Base-by-base conservation (phyloP, 2,888 invertebrate species). In the Drosophila bunnanda region DNA sequence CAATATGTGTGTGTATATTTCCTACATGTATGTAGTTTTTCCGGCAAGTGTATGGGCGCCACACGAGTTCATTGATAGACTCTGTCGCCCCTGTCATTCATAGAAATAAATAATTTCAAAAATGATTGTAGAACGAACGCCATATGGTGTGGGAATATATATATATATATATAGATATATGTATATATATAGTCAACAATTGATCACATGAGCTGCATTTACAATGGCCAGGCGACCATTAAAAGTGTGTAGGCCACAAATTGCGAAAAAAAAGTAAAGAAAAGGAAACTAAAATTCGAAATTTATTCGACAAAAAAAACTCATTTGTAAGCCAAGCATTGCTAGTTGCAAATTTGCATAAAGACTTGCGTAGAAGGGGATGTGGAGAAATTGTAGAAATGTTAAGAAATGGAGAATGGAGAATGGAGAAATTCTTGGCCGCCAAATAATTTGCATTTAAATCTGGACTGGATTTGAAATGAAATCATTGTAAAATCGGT, bases 41-140 rank as follows among this genome's bases (percentile, higher is more conserved):
- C 48, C 71, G 50, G 25, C 25, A 25, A 39, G 38, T 36, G 46
- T 67, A 79, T 77, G 83, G 79, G 82, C 81, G 84, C 65, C 53
- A 56, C 50, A 56, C 32, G 59, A 73, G 60, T 72, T 84, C 82
- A 82, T 82, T 82, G 80, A 84, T 80, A 32, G 50, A 50, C 50
- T 50, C 13, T 34, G 70, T 56, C 55, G 64, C 48, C 67, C 48
- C 67, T 80, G 76, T 48, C 80, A 85, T 82, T 82, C 82, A 82
- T 78, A 59, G 64, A 72, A 60, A 58, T 56, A 32, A 56, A 64
- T 44, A 70, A 71, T 56, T 62, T 46, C 13, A 56, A 30, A 41
- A 38, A 30, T 32, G 44, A 20, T 46, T 53, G 46, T 52, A 53
- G 64, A 66, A 62, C 66, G 38, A 62, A 62, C 66, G 25, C 70